Base-by-base conservation (phyloP, 2,888 invertebrate species). In the Mycalesis mineus region DNA sequence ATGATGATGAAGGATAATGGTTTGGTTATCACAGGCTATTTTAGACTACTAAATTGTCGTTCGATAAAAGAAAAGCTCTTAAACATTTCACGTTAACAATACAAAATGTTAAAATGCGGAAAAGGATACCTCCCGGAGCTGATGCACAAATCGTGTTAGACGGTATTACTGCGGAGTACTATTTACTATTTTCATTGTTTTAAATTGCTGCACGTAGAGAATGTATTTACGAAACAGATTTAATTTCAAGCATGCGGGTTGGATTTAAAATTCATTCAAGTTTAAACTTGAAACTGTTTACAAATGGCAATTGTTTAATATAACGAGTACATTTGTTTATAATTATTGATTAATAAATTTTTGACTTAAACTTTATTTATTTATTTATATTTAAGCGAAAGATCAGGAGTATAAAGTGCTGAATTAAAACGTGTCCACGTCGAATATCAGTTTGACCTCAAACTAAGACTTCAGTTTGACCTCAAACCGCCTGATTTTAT, bases 101-200 rank as follows among this genome's bases (percentile, higher is more conserved):
- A 22, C 13, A 7, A 39, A 39, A 39, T 14, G 14, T 13, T 39
- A 7, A 39, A 39, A 13, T 14, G 14, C 39, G 14, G 39, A 39
- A 41, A 41, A 17, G 41, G 36, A 52, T 53, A 51, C 51, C 29
- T 57, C 42, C 36, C 44, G 41, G 33, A 45, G 39, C 54, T 62
- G 62, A 62, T 62, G 60, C 62, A 60, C 60, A 51, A 64, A 60
- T 59, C 54, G 61, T 62, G 65, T 65, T 65, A 54, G 50, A 40
- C 44, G 49, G 42, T 45, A 50, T 36, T 58, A 55, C 40, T 48
- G 37, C 58, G 15, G 58, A 54, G 44, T 55, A 50, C 42, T 45
- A 44, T 58, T 55, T 58, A 55, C 54, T 44, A 58, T 58, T 54
- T 36, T 53, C 54, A 45, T 58, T 58, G 44, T 54, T 58, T 58